Base-by-base conservation (phyloP, 1,140 invertebrate species). In the Parapsyche elsis region DNA sequence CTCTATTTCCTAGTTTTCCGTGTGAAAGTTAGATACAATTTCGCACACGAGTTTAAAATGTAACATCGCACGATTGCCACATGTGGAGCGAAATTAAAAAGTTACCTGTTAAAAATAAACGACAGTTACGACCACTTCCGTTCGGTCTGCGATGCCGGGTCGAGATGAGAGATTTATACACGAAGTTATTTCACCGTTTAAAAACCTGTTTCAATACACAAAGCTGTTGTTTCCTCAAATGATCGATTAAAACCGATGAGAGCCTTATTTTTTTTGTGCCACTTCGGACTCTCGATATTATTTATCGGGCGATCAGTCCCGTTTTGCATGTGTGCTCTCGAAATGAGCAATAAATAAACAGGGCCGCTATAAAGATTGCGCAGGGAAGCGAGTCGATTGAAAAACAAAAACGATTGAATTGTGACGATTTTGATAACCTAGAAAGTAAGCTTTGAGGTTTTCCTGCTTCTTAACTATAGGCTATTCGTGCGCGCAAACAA, bases 211-310 rank as follows among this genome's bases (percentile, higher is more conserved):
- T 26, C 24, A 19, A 23, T 23, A 61, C 57, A 67, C 64, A 67
- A 67, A 67, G 64, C 64, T 26, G 64, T 67, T 67, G 64, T 67
- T 67, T 67, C 64, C 64, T 67, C 64, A 67, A 67, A 67, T 23
- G 64, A 67, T 67, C 64, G 64, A 67, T 67, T 67, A 67, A 67
- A 67, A 67, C 14, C 64, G 64, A 24, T n/a, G 10, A 53, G 49
- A 26, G 64, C 59, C 59, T 61, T 61, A 61, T 61, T 61, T 61
- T 61, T 38, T 38, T 21, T 23, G 59, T 61, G 59, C 59, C 21
- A 61, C 59, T 61, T 61, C 19, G 16, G 30, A 38, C 30, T 38
- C 30, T 38, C 30, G 30, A 38, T 38, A 38, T 38, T 38, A 38
- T 38, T 38, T 38, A 38, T 38, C 30, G 30, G 30, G 30, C 30